Base-by-base conservation (phyloP, 2,113 vertebrate species). In the Calcarius ornatus region DNA sequence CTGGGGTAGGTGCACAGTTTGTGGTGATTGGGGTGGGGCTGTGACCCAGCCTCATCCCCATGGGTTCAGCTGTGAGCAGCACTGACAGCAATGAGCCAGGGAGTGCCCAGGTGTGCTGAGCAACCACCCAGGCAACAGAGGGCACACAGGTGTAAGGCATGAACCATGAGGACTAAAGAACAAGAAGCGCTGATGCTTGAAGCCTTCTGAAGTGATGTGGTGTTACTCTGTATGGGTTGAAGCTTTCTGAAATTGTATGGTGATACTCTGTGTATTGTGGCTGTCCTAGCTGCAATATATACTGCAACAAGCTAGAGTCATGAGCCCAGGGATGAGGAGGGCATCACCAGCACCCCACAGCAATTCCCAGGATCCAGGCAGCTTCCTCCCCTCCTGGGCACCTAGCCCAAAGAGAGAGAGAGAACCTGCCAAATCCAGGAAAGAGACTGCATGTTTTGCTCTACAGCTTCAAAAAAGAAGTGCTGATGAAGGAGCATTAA, bases 321-420 rank as follows among this genome's bases (percentile, higher is more conserved):
- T 0, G 0, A 66, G 23, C 11, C 12, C 23, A 2, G n/a, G 18
- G 31, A 7, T 24, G 63, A 31, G 19, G 72, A 57, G 27, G 1
- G 25, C 2, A 25, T 38, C 20, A 16, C 31, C 64, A 43, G 59
- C 3, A 10, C 8, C 47, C 45, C 51, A 27, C 27, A 22, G 35
- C n/a, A 65, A 33, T 3, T 12, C 18, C 33, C 45, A 21, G 60
- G 28, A 45, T 22, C 25, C 84, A 25, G 38, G 27, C 2, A 35
- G 24, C 19, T 77, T 59, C 64, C 15, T 54, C 59, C 35, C 21
- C 40, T 64, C 35, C 50, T 18, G 8, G 59, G 43, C 20, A 69
- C 38, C 19, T 38, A 68, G 40, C 27, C 16, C 37, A 0, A 50
- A 47, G 30, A 50, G 16, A 48, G 19, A 50, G 15, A 24, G n/a